A percentile compares a stretch with the other conserved stretches of the same genome.
Conservation (phyloP, 2,113 vertebrate species). For the Gasterosteus aculeatus region DNA sequence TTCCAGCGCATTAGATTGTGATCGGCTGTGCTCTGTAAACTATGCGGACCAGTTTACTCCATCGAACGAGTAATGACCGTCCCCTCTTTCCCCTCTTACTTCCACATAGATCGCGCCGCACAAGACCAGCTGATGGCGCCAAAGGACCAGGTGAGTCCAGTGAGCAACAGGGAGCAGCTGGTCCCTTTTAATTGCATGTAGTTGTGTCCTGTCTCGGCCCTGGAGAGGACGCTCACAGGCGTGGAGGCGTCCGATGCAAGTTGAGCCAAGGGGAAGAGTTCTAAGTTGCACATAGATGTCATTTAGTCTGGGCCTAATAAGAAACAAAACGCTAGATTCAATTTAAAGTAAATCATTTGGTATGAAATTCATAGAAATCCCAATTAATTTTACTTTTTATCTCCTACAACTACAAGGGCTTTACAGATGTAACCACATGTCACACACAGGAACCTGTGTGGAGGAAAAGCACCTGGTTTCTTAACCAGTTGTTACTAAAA, state of each 20-base stretch:
- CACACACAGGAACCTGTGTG: too few relatives aligned
- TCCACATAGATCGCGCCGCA: not conserved
- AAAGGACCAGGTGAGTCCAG: constrained; percentile 25
- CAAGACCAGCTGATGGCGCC: constrained; percentile 57
- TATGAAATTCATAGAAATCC: too few relatives aligned
- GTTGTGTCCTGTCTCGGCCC: not conserved
- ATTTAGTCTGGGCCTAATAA: not conserved
- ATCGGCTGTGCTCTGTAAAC: not conserved
- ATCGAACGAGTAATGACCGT: not conserved
- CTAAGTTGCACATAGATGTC: not conserved
- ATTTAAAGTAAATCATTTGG: not conserved
- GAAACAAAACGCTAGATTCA: not conserved
- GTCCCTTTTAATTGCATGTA: not conserved
- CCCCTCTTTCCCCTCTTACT: not conserved
- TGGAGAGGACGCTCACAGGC: not conserved
- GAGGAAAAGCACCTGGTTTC: too few relatives aligned
- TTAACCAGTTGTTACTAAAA: not conserved
- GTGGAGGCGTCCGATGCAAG: not conserved
- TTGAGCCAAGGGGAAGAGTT: not conserved
- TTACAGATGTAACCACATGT: too few relatives aligned
- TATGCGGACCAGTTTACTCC: not conserved
- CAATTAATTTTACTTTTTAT: too few relatives aligned
- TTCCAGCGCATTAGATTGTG: not conserved
- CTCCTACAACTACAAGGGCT: too few relatives aligned
- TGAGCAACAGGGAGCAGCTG: not conserved